Evolutionary conservation across 2,797 vertebrate genomes (phyloP).

Genomic region (Diceros bicornis): DNA sequence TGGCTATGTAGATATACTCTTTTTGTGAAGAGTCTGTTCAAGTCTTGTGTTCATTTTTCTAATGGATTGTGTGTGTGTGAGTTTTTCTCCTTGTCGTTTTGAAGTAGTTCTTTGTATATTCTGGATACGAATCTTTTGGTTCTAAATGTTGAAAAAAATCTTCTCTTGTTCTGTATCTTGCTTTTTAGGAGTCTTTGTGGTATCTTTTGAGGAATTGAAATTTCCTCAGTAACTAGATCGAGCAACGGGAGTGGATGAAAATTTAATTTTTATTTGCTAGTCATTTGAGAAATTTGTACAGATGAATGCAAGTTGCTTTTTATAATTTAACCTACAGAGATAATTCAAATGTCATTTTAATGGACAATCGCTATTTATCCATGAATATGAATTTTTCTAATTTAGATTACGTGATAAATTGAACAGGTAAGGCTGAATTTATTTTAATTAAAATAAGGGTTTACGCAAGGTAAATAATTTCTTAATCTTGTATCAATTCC

Average conservation of each 20-base stretch:
- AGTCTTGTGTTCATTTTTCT: background rate
- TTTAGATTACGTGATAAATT: background rate
- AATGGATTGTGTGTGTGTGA: background rate
- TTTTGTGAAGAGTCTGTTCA: background rate
- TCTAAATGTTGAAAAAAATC: background rate
- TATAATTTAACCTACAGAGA: conserved; percentile 10
- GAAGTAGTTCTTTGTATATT: background rate
- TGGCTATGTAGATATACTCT: background rate
- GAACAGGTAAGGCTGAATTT: background rate
- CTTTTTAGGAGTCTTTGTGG: background rate
- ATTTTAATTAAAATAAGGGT: background rate
- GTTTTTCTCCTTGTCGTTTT: background rate
- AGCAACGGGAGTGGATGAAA: background rate
- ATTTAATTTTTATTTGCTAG: background rate
- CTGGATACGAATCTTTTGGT: background rate
- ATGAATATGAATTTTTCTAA: background rate
- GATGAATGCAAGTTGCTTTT: conserved; percentile 41
- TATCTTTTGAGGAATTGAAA: background rate
- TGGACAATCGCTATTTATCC: background rate
- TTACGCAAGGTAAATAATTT: background rate
- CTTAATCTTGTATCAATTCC: background rate
- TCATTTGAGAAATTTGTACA: background rate
- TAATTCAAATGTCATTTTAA: conserved; percentile 4
- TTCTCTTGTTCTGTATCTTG: background rate
- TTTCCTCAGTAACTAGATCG: background rate